Base-by-base conservation (phyloP, 2,888 invertebrate species). In the Biston betularia region DNA sequence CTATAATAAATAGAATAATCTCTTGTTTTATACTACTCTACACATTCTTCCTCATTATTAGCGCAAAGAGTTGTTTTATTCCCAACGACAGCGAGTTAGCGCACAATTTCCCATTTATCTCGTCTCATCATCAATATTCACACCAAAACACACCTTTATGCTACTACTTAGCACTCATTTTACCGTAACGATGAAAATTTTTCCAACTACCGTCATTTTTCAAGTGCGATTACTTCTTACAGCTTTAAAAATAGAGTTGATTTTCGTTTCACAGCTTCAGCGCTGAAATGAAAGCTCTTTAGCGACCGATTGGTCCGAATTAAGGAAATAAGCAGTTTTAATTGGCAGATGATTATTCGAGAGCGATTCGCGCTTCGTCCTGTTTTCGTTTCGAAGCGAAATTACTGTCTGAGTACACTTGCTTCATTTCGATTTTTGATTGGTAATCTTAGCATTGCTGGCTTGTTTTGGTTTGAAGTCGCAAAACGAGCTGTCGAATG, bases 21-120 rank as follows among this genome's bases (percentile, higher is more conserved):
- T 74, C 78, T 83, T n/a, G 75, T 76, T 38, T 42, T 11, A 4
- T 40, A 11, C 63, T 85, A 77, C 81, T 79, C 89, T 89, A 76
- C 71, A 66, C 75, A 74, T 79, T 85, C 88, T 87, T 86, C 84
- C 91, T 93, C 92, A 93, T 93, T 92, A 93, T 91, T 87, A 91
- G 87, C 87, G 89, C 89, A 86, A 90, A 90, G 92, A 90, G 92
- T 93, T 93, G 93, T 93, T 93, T 92, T 92, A 92, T 90, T 90
- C 87, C 86, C 81, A 75, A 73, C 86, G 88, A 84, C 87, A 85
- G 79, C 83, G 88, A 90, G 90, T 92, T 91, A 89, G 89, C 85
- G 80, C 82, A 89, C 92, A 89, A 93, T 92, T 93, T 92, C 92
- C 92, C 89, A 91, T 89, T 89, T 89, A 90, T 82, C 83, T 82